Evolutionary conservation across 2,113 vertebrate species (phyloP), one percentile per base, ranked within the genome.

Genomic region (Gymnogyps californianus): DNA sequence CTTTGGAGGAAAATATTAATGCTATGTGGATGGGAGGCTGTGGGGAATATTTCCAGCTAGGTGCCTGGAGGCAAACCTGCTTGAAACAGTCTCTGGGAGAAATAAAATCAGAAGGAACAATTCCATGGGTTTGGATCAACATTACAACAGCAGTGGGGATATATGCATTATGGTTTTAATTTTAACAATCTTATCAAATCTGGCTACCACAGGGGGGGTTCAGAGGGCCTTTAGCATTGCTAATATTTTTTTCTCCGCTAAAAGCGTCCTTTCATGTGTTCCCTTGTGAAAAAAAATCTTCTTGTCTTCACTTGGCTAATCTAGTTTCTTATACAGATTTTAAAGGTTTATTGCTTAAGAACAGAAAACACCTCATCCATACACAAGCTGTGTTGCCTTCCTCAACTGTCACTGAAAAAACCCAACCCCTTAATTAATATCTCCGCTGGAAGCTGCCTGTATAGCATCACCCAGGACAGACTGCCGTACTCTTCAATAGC

Each of bases 401-500:
- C n/a, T 44, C 13, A 59, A 0, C 25, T 71, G 9, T 4, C 40
- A 14, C 38, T 46, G 65, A 31, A 31, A 7, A 10, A 16, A 16
- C 16, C 17, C 54, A 29, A 29, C 42, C 19, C 7, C 11, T 40
- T 7, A 10, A 51, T 24, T 31, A 31, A 17, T 24, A 6, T 16
- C 22, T 18, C 3, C 24, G 2, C 7, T 26, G 66, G 75, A 22
- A 67, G 38, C 10, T 34, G 32, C 44, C 49, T 70, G 52, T 46
- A 3, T 1, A n/a, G 34, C 47, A 31, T 2, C 51, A 9, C 29
- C 26, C 29, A 4, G 46, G 47, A 21, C 32, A 54, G n/a, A 1
- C 38, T 46, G 20, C 20, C 11, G 3, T 0, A 3, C 7, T 66
- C n/a, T 19, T 44, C 42, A 21, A 11, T 5, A 44, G 15, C 1